Evolutionary conservation across 2,797 vertebrate species (phyloP).

Genomic region (Cuniculus paca): DNA sequence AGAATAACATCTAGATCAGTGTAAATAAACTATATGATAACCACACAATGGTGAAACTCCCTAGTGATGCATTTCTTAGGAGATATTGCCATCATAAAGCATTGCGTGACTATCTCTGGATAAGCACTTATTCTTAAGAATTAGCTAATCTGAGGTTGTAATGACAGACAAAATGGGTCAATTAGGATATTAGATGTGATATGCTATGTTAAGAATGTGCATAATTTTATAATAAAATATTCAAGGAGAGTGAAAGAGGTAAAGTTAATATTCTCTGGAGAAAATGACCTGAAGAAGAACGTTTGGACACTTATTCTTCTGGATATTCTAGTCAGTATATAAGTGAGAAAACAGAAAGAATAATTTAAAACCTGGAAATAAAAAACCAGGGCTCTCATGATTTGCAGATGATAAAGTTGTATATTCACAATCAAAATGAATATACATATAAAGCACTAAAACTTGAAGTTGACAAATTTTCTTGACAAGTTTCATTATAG

Average conservation of each 20-base stretch:
- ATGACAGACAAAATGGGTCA: not conserved
- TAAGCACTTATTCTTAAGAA: not conserved
- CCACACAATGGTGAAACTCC: not conserved
- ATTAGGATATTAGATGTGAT: not conserved
- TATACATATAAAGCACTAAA: not conserved
- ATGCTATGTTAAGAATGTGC: not conserved
- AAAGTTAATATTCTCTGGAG: not conserved
- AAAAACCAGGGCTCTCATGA: not conserved
- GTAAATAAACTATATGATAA: not conserved
- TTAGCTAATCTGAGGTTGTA: not conserved
- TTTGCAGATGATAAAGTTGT: not conserved
- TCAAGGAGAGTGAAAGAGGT: not conserved
- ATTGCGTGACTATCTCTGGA: not conserved
- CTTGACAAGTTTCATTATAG: not conserved
- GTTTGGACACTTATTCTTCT: not conserved
- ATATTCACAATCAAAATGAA: not conserved
- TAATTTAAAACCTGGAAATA: not conserved
- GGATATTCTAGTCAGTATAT: not conserved
- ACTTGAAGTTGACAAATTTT: not conserved
- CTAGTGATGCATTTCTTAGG: not conserved
- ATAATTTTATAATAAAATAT: not conserved
- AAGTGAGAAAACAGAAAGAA: not conserved
- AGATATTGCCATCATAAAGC: not conserved
- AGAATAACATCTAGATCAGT: not conserved
- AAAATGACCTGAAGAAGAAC: not conserved